A percentile compares a stretch with the other conserved stretches of the same genome.
Evolutionary conservation across 2,113 vertebrate species (phyloP).

Genomic region (Otolemur garnettii): DNA sequence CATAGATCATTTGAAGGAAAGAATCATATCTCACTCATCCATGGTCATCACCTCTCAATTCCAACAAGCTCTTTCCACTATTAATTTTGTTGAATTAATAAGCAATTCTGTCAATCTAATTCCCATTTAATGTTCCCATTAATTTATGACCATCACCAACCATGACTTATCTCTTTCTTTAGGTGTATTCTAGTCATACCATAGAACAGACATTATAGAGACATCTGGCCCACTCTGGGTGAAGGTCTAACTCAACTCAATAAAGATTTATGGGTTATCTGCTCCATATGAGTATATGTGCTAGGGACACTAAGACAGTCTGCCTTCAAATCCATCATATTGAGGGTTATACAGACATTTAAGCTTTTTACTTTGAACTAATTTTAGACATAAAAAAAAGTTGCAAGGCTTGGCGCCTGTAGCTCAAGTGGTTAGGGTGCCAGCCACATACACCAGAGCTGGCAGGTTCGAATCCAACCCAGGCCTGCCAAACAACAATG

Average conservation of each 20-base stretch:
- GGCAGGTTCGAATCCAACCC: too few species aligned
- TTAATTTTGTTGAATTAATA: background rate
- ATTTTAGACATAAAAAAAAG: background rate
- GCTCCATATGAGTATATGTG: background rate
- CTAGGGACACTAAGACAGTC: background rate
- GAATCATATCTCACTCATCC: background rate
- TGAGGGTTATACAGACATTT: background rate
- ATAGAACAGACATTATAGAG: background rate
- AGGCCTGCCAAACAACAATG: too few species aligned
- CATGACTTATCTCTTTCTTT: background rate
- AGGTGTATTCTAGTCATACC: background rate
- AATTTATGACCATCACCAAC: background rate
- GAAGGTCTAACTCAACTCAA: background rate
- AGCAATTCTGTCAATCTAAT: background rate
- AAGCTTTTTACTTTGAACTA: constrained; percentile 5
- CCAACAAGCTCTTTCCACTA: background rate
- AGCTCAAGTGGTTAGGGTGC: too few species aligned
- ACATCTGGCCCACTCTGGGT: background rate
- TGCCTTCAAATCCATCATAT: background rate
- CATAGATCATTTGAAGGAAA: background rate
- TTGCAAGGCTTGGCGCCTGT: too few species aligned
- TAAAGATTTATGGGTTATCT: background rate
- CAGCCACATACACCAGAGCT: too few species aligned
- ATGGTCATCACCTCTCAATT: background rate
- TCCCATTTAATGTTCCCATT: background rate